Percentiles rank a stretch among this genome's conserved stretches.
Conservation (phyloP, 64 coral and sea anemone genomes). For the Anthopleura sola region DNA sequence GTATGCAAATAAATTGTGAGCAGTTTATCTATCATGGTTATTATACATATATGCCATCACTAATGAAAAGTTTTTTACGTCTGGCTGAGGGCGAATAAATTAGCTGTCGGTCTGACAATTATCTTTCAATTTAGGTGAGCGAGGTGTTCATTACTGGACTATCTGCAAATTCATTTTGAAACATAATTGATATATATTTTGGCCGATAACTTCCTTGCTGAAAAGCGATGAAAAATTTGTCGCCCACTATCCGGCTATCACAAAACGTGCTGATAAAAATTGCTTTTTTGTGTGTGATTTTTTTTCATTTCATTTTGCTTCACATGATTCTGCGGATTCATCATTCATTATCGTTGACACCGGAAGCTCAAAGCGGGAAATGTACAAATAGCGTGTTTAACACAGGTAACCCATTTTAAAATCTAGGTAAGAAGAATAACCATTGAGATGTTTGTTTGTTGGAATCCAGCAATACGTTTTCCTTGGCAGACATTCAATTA, state of each 20-base stretch:
- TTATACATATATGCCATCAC: too few relatives aligned
- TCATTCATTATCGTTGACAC: neutral
- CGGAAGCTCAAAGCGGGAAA: neutral
- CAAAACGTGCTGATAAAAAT: too few relatives aligned
- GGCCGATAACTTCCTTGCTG: neutral
- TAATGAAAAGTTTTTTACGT: too few relatives aligned
- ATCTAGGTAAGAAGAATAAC: neutral
- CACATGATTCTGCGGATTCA: too few relatives aligned
- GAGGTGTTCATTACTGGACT: too few relatives aligned
- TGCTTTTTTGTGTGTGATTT: neutral
- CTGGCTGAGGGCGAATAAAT: too few relatives aligned
- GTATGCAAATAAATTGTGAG: slow-evolving; percentile 2
- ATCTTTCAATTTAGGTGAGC: neutral
- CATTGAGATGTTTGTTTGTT: neutral
- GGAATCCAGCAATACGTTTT: neutral
- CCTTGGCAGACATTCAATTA: neutral
- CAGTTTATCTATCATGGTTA: neutral
- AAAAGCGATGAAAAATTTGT: neutral
- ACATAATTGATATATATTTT: neutral
- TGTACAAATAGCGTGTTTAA: neutral
- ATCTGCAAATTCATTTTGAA: neutral
- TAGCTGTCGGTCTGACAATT: neutral
- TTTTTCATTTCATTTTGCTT: too few relatives aligned
- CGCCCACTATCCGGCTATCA: neutral
- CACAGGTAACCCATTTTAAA: neutral